Evolutionary conservation across 2,888 invertebrate genomes (phyloP).

Genomic region (Drymonia ruficornis): DNA sequence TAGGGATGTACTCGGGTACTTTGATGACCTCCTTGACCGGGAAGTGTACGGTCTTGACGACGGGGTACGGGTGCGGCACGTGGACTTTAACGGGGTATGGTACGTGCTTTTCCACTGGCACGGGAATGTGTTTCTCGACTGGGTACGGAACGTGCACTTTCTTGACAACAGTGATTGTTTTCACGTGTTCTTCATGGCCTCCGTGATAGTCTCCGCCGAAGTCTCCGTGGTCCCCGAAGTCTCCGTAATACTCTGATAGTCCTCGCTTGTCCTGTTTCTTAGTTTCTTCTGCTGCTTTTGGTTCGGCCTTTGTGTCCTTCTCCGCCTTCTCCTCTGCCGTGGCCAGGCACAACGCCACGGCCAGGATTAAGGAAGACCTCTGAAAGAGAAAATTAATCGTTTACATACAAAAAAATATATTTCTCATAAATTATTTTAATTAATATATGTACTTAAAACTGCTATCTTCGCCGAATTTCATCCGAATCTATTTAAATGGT

Average conservation of each 20-base stretch:
- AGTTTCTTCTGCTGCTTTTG: slow-evolving; percentile 68
- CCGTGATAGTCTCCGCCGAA: slow-evolving; percentile 41
- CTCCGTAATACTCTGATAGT: slow-evolving; percentile 78
- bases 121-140: slow-evolving; percentile 86
- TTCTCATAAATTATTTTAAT: too few relatives aligned
- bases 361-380: slow-evolving; percentile 80
- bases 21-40: slow-evolving; percentile 88
- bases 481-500: too few relatives aligned
- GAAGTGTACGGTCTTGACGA: slow-evolving; percentile 87
- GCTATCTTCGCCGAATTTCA: too few relatives aligned
- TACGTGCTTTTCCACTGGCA: neutral
- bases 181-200: slow-evolving; percentile 81
- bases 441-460: too few relatives aligned
- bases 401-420: neutral
- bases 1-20: slow-evolving; percentile 87
- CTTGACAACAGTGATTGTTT: slow-evolving; percentile 90
- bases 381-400: slow-evolving; percentile 52
- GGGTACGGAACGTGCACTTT: slow-evolving; percentile 88
- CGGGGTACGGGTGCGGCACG: slow-evolving; percentile 89
- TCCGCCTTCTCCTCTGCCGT: slow-evolving; percentile 83
- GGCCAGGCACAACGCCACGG: slow-evolving; percentile 82
- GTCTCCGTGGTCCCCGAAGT: slow-evolving; percentile 59
- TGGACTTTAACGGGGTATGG: slow-evolving; percentile 86
- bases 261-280: slow-evolving; percentile 86
- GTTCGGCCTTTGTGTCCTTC: slow-evolving; percentile 75